Evolutionary conservation across 2,888 invertebrate species (phyloP).

Genomic region (Trissoscelio sp.): DNA sequence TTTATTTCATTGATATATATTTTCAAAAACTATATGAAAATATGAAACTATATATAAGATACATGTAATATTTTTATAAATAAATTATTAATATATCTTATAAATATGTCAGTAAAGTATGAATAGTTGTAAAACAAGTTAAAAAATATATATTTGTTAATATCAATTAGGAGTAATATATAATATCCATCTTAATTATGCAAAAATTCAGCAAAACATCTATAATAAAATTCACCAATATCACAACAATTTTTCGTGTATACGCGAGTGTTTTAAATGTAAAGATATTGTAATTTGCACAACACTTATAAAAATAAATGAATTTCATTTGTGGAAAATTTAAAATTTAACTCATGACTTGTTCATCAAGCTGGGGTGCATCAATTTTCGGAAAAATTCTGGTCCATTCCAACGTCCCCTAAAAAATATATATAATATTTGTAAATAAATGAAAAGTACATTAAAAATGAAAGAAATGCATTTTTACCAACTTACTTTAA

Average conservation of each 20-base stretch:
- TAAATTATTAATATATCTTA: no score
- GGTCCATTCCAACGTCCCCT: conserved; percentile 93
- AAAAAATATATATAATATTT: conserved; percentile 69
- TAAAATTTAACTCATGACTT: background rate
- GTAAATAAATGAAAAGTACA: no score
- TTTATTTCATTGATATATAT: no score
- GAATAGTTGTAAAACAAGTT: no score
- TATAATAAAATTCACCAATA: background rate
- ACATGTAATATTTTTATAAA: no score
- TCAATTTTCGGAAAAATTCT: conserved; percentile 85
- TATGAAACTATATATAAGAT: no score
- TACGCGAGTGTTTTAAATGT: no score
- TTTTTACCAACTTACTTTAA: no score
- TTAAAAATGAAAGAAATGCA: no score
- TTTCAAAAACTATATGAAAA: no score
- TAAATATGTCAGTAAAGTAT: no score
- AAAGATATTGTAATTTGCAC: background rate
- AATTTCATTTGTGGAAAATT: background rate
- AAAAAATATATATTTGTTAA: conserved; percentile 10
- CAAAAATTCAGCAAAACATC: background rate
- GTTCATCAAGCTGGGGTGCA: conserved; percentile 74
- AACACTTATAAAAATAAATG: background rate
- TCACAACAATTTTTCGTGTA: background rate
- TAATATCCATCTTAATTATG: background rate
- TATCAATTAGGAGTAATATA: background rate